Conservation (phyloP, 1,140 invertebrate species). For the Drosophila lowei region DNA sequence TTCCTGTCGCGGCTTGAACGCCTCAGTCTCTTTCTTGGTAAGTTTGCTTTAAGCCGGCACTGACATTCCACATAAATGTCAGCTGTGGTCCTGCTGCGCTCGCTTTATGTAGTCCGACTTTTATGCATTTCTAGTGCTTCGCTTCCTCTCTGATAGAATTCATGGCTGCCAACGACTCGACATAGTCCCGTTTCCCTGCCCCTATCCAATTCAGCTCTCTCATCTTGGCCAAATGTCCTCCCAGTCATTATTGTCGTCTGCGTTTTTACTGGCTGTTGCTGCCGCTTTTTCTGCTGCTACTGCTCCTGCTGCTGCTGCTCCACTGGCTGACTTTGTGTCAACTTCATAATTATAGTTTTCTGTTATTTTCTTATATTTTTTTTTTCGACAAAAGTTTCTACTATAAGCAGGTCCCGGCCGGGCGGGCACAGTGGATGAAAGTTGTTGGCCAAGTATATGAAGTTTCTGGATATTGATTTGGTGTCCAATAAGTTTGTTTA, state of each 20-base stretch:
- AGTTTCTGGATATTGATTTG: neutral
- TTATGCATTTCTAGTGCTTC: constrained; percentile 76
- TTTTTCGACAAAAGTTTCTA: constrained; percentile 53
- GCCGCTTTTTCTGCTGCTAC: constrained; percentile 27
- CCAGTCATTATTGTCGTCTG: constrained; percentile 73
- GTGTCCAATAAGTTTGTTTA: neutral
- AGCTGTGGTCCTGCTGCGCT: constrained; percentile 69
- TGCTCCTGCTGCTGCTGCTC: constrained; percentile 28
- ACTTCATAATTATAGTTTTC: constrained; percentile 76
- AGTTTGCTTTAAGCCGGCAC: constrained; percentile 60
- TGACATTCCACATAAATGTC: constrained; percentile 71
- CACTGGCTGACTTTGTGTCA: constrained; percentile 72
- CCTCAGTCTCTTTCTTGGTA: constrained; percentile 12
- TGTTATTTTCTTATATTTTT: constrained; percentile 37
- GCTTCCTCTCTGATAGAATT: constrained; percentile 66
- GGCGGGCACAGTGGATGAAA: constrained; percentile 40
- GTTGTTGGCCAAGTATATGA: neutral
- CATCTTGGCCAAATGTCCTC: constrained; percentile 25
- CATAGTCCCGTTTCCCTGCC: constrained; percentile 30
- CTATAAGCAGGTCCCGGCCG: constrained; percentile 25
- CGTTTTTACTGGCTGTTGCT: constrained; percentile 56
- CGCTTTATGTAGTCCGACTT: constrained; percentile 76
- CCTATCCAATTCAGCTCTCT: neutral
- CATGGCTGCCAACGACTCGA: constrained; percentile 51
- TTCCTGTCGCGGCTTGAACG: constrained; percentile 19